Evolutionary conservation across 2,888 invertebrate species (phyloP).

Genomic region (Andrena dorsata): DNA sequence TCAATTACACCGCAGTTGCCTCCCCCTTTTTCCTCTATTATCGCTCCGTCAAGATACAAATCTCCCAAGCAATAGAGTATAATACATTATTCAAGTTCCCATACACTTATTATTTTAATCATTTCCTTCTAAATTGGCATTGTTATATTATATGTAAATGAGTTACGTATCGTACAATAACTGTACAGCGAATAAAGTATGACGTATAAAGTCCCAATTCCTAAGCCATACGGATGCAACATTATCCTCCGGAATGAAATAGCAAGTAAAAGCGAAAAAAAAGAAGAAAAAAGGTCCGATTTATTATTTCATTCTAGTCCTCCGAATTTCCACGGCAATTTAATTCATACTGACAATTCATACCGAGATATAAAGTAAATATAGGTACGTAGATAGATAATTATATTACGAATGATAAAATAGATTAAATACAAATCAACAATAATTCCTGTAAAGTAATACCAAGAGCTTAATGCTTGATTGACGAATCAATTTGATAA

Average conservation of each 20-base stretch:
- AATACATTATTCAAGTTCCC: conserved; percentile 57
- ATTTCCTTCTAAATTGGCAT: conserved; percentile 69
- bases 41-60: conserved; percentile 27
- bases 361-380: conserved; percentile 76
- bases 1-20: conserved; percentile 12
- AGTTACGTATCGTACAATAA: conserved; percentile 83
- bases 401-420: conserved; percentile 82
- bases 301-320: conserved; percentile 36
- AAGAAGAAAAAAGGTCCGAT: conserved; percentile 70
- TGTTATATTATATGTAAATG: conserved; percentile 83
- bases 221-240: conserved; percentile 55
- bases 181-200: conserved; percentile 79
- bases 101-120: conserved; percentile 69
- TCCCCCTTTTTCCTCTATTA: neutral
- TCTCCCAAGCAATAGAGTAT: conserved; percentile 55
- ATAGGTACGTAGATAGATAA: conserved; percentile 70
- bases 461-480: conserved; percentile 65
- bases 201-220: conserved; percentile 74
- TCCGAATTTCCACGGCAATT: conserved; percentile 44
- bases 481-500: conserved; percentile 68
- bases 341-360: conserved; percentile 63
- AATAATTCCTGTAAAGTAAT: conserved; percentile 75
- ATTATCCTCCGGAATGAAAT: conserved; percentile 57
- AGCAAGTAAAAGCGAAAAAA: conserved; percentile 41
- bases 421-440: conserved; percentile 83